Percentiles rank a stretch among this genome's conserved stretches.
Conservation (phyloP, 2,888 invertebrate genomes). For the Chromoteleia sp. region DNA sequence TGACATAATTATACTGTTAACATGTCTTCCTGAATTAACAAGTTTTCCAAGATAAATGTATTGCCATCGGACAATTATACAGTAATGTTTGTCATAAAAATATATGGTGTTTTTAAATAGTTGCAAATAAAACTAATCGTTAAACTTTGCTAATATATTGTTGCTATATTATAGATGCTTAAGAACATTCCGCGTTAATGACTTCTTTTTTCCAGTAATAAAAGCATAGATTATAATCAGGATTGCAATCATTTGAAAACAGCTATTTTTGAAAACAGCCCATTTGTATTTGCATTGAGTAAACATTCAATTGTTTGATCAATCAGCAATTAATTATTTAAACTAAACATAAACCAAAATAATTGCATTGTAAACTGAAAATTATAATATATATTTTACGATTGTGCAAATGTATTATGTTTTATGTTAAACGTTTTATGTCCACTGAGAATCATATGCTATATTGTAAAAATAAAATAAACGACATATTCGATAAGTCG, state of each 20-base stretch:
- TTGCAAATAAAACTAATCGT: constrained; percentile 4
- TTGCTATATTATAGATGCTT: background rate
- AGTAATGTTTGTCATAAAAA: constrained; percentile 46
- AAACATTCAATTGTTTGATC: background rate
- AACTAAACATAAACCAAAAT: background rate
- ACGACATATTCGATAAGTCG: no score
- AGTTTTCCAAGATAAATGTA: constrained; percentile 47
- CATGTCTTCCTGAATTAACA: constrained; percentile 58
- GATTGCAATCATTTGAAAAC: no score
- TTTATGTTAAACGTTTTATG: no score
- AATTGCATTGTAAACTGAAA: no score
- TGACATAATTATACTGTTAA: constrained; percentile 58
- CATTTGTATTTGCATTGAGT: background rate
- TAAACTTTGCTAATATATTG: background rate
- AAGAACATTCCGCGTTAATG: constrained; percentile 2
- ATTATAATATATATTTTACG: no score
- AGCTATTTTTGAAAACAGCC: background rate
- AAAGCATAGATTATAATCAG: background rate
- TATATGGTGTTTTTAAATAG: constrained; percentile 11
- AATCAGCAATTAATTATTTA: background rate
- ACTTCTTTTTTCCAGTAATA: constrained; percentile 5
- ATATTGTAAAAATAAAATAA: no score
- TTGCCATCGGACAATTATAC: constrained; percentile 29
- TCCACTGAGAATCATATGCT: no score
- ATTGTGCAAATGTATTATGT: no score